Conservation (phyloP, 2,797 vertebrate genomes). For the Alcedo atthis region DNA sequence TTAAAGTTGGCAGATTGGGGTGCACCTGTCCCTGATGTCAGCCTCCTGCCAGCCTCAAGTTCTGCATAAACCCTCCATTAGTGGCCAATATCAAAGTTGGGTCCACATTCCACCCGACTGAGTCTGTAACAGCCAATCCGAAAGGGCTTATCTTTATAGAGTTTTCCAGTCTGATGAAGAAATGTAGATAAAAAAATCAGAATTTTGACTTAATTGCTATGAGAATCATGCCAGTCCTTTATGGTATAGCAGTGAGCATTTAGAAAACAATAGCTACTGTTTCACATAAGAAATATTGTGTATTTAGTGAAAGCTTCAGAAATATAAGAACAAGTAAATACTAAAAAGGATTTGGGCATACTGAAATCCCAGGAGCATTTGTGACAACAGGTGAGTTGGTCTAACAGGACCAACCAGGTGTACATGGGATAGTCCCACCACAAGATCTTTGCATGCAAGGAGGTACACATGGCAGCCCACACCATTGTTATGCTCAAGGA, state of each 20-base stretch:
- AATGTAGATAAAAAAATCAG: conserved; percentile 1
- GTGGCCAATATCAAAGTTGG: not conserved
- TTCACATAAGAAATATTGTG: not conserved
- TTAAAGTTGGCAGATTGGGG: not conserved
- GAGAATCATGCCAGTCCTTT: not conserved
- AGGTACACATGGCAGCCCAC: not conserved
- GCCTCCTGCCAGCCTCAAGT: not conserved
- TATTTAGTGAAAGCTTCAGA: not conserved
- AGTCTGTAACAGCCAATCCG: conserved; percentile 1
- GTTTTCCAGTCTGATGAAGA: conserved; percentile 5
- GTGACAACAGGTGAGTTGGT: not conserved
- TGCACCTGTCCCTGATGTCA: rapidly evolving
- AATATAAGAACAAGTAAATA: not conserved
- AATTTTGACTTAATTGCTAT: not conserved
- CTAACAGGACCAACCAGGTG: not conserved
- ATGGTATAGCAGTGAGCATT: rapidly evolving
- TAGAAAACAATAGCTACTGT: not conserved
- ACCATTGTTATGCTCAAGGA: not conserved
- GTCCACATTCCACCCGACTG: not conserved
- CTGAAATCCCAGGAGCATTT: not conserved
- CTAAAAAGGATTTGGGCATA: not conserved
- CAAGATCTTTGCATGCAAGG: not conserved
- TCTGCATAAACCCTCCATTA: not conserved
- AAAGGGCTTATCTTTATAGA: conserved; percentile 8
- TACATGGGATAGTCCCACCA: not conserved